Evolutionary conservation across 2,888 invertebrate genomes (phyloP).

Genomic region (Piscicola geometra): DNA sequence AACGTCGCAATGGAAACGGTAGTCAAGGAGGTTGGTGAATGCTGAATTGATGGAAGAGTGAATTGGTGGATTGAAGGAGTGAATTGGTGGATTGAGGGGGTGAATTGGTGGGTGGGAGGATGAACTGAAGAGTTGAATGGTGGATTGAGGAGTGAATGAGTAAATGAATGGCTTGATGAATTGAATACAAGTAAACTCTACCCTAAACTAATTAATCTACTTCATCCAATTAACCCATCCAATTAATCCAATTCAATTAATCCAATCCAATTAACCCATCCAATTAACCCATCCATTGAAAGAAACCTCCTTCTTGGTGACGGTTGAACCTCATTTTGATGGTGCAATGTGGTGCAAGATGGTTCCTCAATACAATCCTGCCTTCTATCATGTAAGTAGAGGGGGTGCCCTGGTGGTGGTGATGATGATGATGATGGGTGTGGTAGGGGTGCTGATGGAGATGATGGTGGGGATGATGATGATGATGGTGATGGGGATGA

Average conservation of each 20-base stretch:
- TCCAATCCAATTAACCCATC: no score
- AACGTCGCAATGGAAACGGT: background rate
- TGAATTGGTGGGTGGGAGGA: background rate
- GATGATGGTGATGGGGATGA: no score
- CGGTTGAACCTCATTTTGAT: slow-evolving; percentile 16
- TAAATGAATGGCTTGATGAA: no score
- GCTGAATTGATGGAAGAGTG: background rate
- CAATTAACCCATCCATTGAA: no score
- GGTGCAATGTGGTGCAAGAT: background rate
- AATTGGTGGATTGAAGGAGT: background rate
- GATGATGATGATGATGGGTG: background rate
- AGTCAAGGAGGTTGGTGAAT: background rate
- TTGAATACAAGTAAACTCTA: no score
- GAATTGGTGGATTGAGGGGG: background rate
- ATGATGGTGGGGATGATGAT: no score
- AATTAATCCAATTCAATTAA: no score
- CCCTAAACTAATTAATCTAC: no score
- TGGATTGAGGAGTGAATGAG: no score
- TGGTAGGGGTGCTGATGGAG: no score
- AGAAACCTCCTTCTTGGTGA: background rate
- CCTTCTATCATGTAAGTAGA: background rate
- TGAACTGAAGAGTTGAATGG: background rate
- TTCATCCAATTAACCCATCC: no score
- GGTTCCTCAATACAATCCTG: background rate
- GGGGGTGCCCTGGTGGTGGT: background rate